Conservation (phyloP, 2,797 vertebrate species). For the Myripristis murdjan region DNA sequence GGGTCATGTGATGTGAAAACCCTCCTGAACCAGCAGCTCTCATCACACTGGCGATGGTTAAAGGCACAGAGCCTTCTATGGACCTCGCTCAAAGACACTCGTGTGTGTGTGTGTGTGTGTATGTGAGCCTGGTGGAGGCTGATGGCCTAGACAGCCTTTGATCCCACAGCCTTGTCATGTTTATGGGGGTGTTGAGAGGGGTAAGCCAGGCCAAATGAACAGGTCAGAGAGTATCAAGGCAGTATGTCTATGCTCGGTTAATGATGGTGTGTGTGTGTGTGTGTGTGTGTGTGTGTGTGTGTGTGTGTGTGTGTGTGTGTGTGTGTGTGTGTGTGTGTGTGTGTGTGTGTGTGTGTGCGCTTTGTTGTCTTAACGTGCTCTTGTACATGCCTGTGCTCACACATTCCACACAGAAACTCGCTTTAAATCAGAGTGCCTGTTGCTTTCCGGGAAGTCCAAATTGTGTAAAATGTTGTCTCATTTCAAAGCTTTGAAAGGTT, state of each 20-base stretch:
- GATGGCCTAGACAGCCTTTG: slow-evolving; percentile 79
- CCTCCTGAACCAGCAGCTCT: slow-evolving; percentile 55
- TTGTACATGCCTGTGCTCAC: slow-evolving; percentile 44
- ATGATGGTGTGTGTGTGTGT: slow-evolving; percentile 45
- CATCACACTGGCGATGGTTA: slow-evolving; percentile 65
- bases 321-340: too few relatives aligned
- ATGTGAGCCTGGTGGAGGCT: slow-evolving; percentile 34
- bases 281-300: slow-evolving; percentile 28
- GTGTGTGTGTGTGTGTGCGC: slow-evolving; percentile 39
- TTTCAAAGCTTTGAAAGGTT: too few relatives aligned
- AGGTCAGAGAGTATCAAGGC: slow-evolving; percentile 76
- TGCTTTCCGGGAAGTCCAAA: too few relatives aligned
- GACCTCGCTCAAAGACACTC: slow-evolving; percentile 46
- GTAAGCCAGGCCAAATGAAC: slow-evolving; percentile 82
- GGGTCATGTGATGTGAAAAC: slow-evolving; percentile 55
- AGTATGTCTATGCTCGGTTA: slow-evolving; percentile 62
- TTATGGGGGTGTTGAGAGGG: slow-evolving; percentile 88
- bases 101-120: slow-evolving; percentile 20
- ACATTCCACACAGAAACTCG: slow-evolving; percentile 27
- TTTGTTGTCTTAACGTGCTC: slow-evolving; percentile 42
- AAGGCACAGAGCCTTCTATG: slow-evolving; percentile 62
- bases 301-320: too few relatives aligned
- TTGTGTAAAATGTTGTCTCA: too few relatives aligned
- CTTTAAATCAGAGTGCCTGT: neutral
- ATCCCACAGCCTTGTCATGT: slow-evolving; percentile 87